Conservation (phyloP, 2,797 vertebrate species). For the Discoglossus pictus region DNA sequence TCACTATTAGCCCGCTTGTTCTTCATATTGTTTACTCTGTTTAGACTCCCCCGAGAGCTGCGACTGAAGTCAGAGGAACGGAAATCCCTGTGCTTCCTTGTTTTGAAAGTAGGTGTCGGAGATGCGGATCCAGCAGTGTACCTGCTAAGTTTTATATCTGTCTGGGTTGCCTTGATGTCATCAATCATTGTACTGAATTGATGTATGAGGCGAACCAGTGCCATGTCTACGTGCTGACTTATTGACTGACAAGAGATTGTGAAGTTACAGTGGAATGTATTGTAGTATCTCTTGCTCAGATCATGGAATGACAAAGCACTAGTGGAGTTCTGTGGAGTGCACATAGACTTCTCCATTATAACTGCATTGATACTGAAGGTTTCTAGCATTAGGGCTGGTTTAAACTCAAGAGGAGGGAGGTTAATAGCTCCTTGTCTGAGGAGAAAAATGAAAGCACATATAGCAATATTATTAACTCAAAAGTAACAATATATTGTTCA, state of each 20-base stretch:
- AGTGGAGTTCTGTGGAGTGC: slow-evolving; percentile 79
- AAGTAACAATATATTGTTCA: too few species aligned
- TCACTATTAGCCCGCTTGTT: slow-evolving; percentile 76
- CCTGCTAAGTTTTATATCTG: slow-evolving; percentile 95
- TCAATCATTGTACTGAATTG: slow-evolving; percentile 99
- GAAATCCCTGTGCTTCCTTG: slow-evolving; percentile 87
- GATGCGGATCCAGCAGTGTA: slow-evolving; percentile 96
- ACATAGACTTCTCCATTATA: slow-evolving; percentile 91
- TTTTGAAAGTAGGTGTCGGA: slow-evolving; percentile 94
- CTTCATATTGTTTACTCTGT: slow-evolving; percentile 83
- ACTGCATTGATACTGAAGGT: slow-evolving; percentile 95
- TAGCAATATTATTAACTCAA: slow-evolving; percentile 3
- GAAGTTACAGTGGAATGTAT: slow-evolving; percentile 96
- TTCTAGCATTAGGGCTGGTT: slow-evolving; percentile 93
- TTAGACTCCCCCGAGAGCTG: slow-evolving; percentile 91
- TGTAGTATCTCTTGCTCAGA: slow-evolving; percentile 91
- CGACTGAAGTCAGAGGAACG: slow-evolving; percentile 95
- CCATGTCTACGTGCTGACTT: slow-evolving; percentile 98
- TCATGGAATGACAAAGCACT: slow-evolving; percentile 92
- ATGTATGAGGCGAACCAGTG: slow-evolving; percentile 94
- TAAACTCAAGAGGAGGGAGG: slow-evolving; percentile 91
- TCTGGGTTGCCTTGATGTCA: slow-evolving; percentile 97
- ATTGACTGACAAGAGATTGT: slow-evolving; percentile 96
- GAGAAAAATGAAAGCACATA: slow-evolving; percentile 36
- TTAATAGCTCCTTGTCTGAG: slow-evolving; percentile 88